A percentile compares a stretch with the other conserved stretches of the same genome.
phyloP scores from a whole-genome alignment of 2,113 vertebrate species.

The Silurus meridionalis region DNA sequence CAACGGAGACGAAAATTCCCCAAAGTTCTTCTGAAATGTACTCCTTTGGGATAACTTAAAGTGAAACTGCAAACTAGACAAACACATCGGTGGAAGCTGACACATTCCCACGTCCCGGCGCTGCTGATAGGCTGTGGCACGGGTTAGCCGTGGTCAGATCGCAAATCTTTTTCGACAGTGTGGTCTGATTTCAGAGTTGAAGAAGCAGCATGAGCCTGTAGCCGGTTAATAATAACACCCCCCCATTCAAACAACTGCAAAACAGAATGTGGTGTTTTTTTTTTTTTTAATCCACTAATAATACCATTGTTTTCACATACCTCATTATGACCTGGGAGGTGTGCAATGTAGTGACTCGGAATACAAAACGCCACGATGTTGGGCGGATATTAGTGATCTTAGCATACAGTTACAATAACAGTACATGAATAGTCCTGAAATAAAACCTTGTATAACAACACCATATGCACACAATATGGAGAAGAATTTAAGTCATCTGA shows the following conservation, averaged over 20 bases:
- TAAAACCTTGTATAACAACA: too few species aligned
- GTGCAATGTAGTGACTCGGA: not conserved
- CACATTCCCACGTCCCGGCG: slow-evolving; percentile 50
- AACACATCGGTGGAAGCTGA: slow-evolving; percentile 46
- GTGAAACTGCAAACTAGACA: slow-evolving; percentile 53
- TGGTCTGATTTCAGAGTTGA: not conserved
- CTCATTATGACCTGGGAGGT: not conserved
- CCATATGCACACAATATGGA: too few species aligned
- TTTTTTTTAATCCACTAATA: not conserved
- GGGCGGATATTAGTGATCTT: too few species aligned
- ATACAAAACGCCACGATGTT: not conserved
- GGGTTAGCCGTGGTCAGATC: slow-evolving; percentile 33
- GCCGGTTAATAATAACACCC: not conserved
- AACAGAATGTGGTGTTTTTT: not conserved
- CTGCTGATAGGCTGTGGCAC: slow-evolving; percentile 40
- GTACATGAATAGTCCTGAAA: too few species aligned
- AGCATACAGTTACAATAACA: not conserved
- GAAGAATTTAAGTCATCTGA: too few species aligned
- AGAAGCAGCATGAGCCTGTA: not conserved
- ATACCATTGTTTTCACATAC: not conserved
- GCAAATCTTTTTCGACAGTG: slow-evolving; percentile 12
- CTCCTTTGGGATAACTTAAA: slow-evolving; percentile 48
- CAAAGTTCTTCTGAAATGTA: slow-evolving; percentile 50
- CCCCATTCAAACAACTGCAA: not conserved
- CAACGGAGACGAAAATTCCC: slow-evolving; percentile 38